phyloP scores from a whole-genome alignment of 1,140 invertebrate species.

The Campoletis sonorensis region DNA sequence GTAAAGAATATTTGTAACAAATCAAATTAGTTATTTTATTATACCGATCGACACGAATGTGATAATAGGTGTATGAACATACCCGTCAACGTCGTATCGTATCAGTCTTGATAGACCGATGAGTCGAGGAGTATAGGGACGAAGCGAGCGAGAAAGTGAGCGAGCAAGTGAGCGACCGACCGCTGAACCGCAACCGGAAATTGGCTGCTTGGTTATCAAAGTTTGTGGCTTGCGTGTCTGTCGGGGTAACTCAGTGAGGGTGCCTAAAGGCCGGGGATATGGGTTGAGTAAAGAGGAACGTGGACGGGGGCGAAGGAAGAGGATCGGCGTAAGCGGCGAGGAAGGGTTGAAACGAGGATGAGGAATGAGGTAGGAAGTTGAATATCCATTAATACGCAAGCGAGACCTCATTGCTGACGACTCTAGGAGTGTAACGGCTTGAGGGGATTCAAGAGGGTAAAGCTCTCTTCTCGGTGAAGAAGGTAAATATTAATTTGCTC shows the following conservation, averaged over 20 bases:
- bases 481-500: conserved; percentile 77
- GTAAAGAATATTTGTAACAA: conserved; percentile 57
- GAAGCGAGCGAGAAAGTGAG: conserved; percentile 57
- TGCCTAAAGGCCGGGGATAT: conserved; percentile 39
- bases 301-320: conserved; percentile 48
- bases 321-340: conserved; percentile 3
- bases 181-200: conserved; percentile 75
- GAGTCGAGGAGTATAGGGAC: conserved; percentile 66
- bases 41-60: not conserved
- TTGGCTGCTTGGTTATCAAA: conserved; percentile 76
- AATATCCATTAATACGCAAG: conserved; percentile 76
- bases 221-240: conserved; percentile 76
- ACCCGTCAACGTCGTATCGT: conserved; percentile 30
- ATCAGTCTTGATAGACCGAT: conserved; percentile 65
- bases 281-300: conserved; percentile 13
- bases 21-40: conserved; percentile 50
- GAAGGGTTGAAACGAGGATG: conserved; percentile 7
- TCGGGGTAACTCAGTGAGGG: conserved; percentile 51
- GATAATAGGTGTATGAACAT: not conserved
- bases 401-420: conserved; percentile 64
- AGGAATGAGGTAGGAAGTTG: conserved; percentile 48
- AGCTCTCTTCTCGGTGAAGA: conserved; percentile 57
- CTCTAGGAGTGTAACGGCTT: not conserved
- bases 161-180: conserved; percentile 58
- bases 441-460: conserved; percentile 13